phyloP scores from a whole-genome alignment of 2,888 invertebrate species.

The Lithodes maja region DNA sequence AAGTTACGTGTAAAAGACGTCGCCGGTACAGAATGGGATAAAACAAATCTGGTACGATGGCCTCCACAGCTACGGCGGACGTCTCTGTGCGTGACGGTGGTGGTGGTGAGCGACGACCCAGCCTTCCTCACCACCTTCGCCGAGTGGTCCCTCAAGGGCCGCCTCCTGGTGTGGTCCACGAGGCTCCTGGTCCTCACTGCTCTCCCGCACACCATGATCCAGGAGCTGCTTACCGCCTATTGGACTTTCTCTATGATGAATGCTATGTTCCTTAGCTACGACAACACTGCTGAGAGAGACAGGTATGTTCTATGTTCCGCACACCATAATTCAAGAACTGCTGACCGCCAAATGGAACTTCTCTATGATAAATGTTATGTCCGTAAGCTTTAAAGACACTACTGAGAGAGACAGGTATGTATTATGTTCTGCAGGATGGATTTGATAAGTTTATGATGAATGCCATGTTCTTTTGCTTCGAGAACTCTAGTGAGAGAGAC shows the following conservation, averaged over 20 bases:
- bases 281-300: not conserved
- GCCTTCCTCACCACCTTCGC: conserved; percentile 45
- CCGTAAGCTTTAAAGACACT: not conserved
- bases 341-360: conserved; percentile 33
- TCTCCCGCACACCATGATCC: conserved; percentile 4
- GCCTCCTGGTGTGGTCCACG: conserved; percentile 45
- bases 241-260: conserved; percentile 57
- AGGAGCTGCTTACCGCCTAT: not conserved
- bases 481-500: no score
- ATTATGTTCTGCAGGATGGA: not conserved
- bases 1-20: no score
- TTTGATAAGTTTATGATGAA: not conserved
- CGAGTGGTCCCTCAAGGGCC: conserved; percentile 33
- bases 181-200: conserved; percentile 45
- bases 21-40: no score
- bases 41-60: no score
- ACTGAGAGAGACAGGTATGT: not conserved
- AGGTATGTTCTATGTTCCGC: not conserved
- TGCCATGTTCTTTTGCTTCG: not conserved
- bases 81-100: conserved; percentile 26
- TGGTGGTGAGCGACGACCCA: conserved; percentile 44
- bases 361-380: conserved; percentile 21
- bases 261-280: conserved; percentile 31
- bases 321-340: not conserved
- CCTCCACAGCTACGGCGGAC: conserved; percentile 16